Evolutionary conservation across 2,113 vertebrate genomes (phyloP), one percentile per base, ranked within the genome.

Genomic region (Uria lomvia): DNA sequence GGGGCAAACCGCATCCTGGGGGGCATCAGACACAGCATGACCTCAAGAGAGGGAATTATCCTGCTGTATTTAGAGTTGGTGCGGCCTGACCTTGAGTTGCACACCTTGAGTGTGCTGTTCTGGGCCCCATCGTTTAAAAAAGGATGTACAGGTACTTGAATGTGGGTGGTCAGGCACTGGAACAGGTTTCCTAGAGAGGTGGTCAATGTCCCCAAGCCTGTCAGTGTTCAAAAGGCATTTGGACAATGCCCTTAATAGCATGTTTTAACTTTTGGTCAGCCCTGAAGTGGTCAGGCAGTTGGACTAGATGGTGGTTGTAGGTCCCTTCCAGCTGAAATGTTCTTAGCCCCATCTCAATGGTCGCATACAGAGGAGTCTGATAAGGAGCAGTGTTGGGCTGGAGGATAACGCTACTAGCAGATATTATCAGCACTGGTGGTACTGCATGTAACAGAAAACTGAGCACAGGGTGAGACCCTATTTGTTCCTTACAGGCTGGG

Each of bases 41-140:
- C 42, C 34, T 6, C 22, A 15, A 6, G 5, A 32, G 17, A n/a
- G 8, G 5, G 5, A 43, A 4, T n/a, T 7, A 1, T 11, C 30
- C 10, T 4, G 3, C n/a, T 74, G 34, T 29, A 20, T 29, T 63
- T 7, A 21, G n/a, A 12, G 5, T 11, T 63, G 52, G 2, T 23
- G 42, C 5, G 4, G 26, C 32, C 68, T 56, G 36, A 27, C 20
- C 29, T 36, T 22, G 56, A n/a, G 32, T 14, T 53, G 27, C 52
- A 29, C 30, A 22, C 29, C 29, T 36, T 36, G n/a, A 36, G 58
- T 59, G 13, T n/a, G 34, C 34, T 15, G 14, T n/a, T 59, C 21
- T 59, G 58, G 58, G 58, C 22, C n/a, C 58, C 22, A 15, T n/a
- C 6, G 15, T 36, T 60, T 60, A n/a, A 59, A 59, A 59, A 38